Evolutionary conservation across 2,113 vertebrate species (phyloP), one percentile per base, ranked within the genome.

Genomic region (Bucco capensis): DNA sequence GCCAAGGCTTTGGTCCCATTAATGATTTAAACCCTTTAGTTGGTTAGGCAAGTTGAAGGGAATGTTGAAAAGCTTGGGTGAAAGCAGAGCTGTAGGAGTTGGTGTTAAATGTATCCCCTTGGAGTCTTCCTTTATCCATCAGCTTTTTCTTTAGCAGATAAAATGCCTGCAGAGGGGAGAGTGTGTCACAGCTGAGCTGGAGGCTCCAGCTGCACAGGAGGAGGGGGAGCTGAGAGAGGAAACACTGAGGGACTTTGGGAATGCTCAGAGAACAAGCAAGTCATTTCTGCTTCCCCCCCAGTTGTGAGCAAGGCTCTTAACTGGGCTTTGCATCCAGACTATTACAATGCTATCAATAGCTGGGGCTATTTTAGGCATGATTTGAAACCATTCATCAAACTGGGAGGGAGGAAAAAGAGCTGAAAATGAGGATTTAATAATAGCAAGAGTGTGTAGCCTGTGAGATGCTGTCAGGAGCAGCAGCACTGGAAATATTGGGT

Each of bases 21-120:
- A 90, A 75, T 92, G 78, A 91, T 95, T 95, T 49, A 95, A 50
- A 74, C 47, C 44, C 76, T 96, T 88, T 70, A 47, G 38, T 81
- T 92, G 54, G 24, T 81, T 62, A 72, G 62, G 28, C 46, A 85
- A 72, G 42, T 94, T 92, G 24, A 90, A 85, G 35, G 35, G 90
- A 90, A 90, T 51, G 49, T 95, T 93, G 22, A 93, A 94, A 95
- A 96, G 30, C 42, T 62, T 67, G 60, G 18, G 78, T 86, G 83
- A 92, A 92, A 94, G 31, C 21, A 42, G 23, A 78, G 16, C 40
- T 82, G 42, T 74, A 64, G 73, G 54, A 92, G 35, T 84, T 51
- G 49, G 31, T 88, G 35, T 95, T 86, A 77, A 91, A 86, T 51
- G 12, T 77, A 5, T 75, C 78, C 66, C 44, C 49, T 89, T 83